phyloP scores from a whole-genome alignment of 2,888 invertebrate species.

The Dioctria linearis region DNA sequence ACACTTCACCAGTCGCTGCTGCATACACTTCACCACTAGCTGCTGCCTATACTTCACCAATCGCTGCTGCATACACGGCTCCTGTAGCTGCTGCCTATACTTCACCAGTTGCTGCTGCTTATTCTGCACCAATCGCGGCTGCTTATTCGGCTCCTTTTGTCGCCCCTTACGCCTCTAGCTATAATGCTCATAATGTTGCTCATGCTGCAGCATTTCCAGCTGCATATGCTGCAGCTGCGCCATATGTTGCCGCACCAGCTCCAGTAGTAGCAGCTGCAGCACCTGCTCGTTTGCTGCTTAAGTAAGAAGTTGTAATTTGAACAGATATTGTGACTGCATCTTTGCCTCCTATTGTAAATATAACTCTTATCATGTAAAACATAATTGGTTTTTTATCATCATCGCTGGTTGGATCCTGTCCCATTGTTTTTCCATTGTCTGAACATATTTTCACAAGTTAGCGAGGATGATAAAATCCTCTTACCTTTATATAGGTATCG shows the following conservation, averaged over 20 bases:
- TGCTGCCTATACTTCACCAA: background rate
- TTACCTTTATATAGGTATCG: no score
- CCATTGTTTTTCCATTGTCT: no score
- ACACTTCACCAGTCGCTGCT: constrained; percentile 63
- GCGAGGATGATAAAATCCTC: no score
- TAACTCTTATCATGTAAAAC: background rate
- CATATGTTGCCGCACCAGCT: constrained; percentile 6
- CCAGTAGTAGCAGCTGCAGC: constrained; percentile 52
- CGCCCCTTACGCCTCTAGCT: constrained; percentile 47
- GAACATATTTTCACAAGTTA: no score
- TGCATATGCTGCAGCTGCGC: constrained; percentile 19
- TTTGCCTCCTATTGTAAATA: constrained; percentile 3
- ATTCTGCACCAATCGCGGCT: constrained; percentile 12
- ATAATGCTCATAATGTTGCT: constrained; percentile 54
- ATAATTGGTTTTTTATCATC: no score
- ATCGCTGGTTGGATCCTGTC: no score
- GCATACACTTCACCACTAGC: constrained; percentile 63
- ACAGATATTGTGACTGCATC: background rate
- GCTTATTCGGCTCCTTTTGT: constrained; percentile 29
- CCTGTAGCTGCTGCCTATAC: constrained; percentile 63
- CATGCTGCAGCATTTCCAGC: constrained; percentile 21
- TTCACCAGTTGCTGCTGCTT: constrained; percentile 66
- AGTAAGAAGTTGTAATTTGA: background rate
- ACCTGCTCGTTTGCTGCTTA: background rate
- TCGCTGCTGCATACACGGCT: background rate